Evolutionary conservation across 2,888 invertebrate genomes (phyloP), one percentile per base, ranked within the genome.

Genomic region (Phasia obesa): DNA sequence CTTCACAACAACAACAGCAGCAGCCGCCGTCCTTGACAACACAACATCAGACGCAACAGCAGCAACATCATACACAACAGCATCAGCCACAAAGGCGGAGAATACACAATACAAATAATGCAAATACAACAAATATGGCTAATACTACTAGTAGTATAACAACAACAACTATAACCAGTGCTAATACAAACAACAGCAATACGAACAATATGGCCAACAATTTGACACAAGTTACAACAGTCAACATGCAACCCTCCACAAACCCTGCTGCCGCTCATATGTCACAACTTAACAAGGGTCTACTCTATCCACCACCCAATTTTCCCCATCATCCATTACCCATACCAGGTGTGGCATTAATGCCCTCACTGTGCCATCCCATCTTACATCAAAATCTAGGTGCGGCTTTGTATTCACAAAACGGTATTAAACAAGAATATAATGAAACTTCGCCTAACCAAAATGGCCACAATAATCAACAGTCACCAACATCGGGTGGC

Each of bases 311-410:
- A 85, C 89, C 89, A 79, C 88, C 88, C 55, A 89, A 87, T 65
- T 90, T 89, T 59, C 87, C 87, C 5, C 89, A 89, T 83, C 89
- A 90, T 85, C 89, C 89, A 42, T 67, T 89, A 81, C 89, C 89
- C 59, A 88, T 89, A 47, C 86, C 90, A 64, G 87, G 90, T 70
- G 89, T 90, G 13, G 86, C 90, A 70, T 85, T 89, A 80, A 90
- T 89, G 89, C 90, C 89, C 11, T 89, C 90, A 74, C 87, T 89
- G 71, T 89, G 89, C 85, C 89, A 89, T 86, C 89, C 89, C 55
- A 89, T 89, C 25, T 81, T 89, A 85, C 89, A 89, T 86, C 89
- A 89, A 85, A 89, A 89, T 84, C 84, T 89, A 83, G 87, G 90
- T 81, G 88, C 89, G 74, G 80, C 87, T 19, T 79, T 89, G 47